Evolutionary conservation across 2,888 invertebrate genomes (phyloP), one percentile per base, ranked within the genome.

Genomic region (Parnassius mnemosyne): DNA sequence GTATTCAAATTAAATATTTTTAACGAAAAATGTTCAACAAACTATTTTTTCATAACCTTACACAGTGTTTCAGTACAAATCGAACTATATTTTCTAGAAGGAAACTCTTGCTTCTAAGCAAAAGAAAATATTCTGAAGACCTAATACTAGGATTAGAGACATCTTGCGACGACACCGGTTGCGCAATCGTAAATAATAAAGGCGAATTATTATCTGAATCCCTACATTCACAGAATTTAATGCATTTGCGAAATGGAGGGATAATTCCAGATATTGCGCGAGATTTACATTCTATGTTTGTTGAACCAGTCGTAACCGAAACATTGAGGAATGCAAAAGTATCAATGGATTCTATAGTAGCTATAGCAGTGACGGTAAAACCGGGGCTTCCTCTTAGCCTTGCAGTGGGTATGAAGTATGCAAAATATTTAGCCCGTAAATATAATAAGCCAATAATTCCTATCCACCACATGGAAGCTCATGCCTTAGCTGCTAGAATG

Each of bases 391-490:
- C 94, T 0, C 78, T 97, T 53, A 97, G 97, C 59, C 89, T 99
- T 53, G 71, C 85, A 60, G 94, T 98, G 56, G 99, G 98, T 3
- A 88, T 95, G 78, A 94, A 94, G 68, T 97, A 97, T 93, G 97
- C 96, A 0, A 96, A 97, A 79, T 92, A 95, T 78, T 85, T 98
- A 60, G 94, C 95, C 3, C 88, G 92, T 58, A 83, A 89, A 56
- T 91, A 93, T 68, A 90, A 93, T 0, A 97, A 95, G 82, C 98
- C 98, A 0, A 92, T 99, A 61, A 97, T 99, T 79, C 98, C 99
- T 0, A 96, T 99, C 68, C 99, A 99, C 88, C 99, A 99, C 74
- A 99, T 99, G 99, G 95, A 99, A 91, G 99, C 99, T 1, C 99
- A 99, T 92, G 98, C 99, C 11, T 89, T 99, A 61, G 97, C 96